These are phyloP conservation scores for Poeciliopsis retropinna DNA, from an alignment of 2,113 vertebrate species.

Conservation along the genomic window DNA sequence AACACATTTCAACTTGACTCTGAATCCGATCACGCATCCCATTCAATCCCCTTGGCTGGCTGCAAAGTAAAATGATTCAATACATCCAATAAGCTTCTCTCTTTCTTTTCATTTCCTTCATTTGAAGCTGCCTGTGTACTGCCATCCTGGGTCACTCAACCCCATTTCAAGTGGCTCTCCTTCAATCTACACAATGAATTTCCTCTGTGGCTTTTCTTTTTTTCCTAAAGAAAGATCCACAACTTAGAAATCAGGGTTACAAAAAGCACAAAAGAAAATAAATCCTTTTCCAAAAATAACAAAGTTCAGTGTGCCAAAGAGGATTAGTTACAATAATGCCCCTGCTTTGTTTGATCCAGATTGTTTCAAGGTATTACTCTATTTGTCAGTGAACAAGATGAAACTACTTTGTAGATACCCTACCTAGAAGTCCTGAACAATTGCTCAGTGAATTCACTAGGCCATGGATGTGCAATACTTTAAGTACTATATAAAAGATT, in stretches of 20 bases:
- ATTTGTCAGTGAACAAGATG: conserved; percentile 18
- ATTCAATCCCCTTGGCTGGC: conserved; percentile 64
- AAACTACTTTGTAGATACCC: conserved; percentile 22
- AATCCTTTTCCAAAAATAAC: conserved; percentile 59
- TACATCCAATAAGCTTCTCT: conserved; percentile 79
- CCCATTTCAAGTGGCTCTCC: conserved; percentile 74
- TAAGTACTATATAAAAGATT: conserved; percentile 36
- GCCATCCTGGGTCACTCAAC: conserved; percentile 72
- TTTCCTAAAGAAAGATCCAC: conserved; percentile 37
- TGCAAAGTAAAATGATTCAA: conserved; percentile 78
- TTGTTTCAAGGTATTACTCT: conserved; percentile 45
- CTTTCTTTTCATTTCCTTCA: conserved; percentile 78
- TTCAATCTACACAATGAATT: conserved; percentile 69
- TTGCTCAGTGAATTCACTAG: conserved; percentile 38
- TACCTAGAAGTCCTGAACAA: conserved; percentile 10
- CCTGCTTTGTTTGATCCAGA: conserved; percentile 44
- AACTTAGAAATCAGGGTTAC: conserved; percentile 30
- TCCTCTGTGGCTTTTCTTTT: conserved; percentile 58
- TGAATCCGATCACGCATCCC: conserved; percentile 63
- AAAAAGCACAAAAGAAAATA: conserved; percentile 65
- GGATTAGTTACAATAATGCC: conserved; percentile 65
- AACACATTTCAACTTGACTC: conserved; percentile 50
- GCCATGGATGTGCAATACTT: conserved; percentile 14
- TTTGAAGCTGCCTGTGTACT: conserved; percentile 68
- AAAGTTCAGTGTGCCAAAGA: conserved; percentile 60